Evolutionary conservation across 2,888 invertebrate species (phyloP).

Genomic region (Coleophora flavipennella): DNA sequence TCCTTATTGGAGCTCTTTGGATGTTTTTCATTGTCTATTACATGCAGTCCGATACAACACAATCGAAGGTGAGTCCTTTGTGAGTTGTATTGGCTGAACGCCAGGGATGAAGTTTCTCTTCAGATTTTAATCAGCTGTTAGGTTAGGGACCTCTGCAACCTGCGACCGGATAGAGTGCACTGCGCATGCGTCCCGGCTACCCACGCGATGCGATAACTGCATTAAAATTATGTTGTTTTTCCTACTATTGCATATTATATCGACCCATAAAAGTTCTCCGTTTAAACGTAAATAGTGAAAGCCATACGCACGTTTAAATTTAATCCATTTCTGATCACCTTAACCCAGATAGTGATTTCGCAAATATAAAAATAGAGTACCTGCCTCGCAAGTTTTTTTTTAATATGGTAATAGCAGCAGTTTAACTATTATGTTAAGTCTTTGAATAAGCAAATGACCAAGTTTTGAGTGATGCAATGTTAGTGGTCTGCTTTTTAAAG

Average conservation of each 20-base stretch:
- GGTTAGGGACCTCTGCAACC: slow-evolving; percentile 18
- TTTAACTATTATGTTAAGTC: too few relatives aligned
- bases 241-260: not conserved
- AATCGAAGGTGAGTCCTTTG: slow-evolving; percentile 44
- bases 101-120: slow-evolving; percentile 9
- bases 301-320: not conserved
- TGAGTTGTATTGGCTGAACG: slow-evolving; percentile 6
- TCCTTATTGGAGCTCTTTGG: slow-evolving; percentile 56
- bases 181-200: slow-evolving; percentile 47
- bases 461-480: too few relatives aligned
- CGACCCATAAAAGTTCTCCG: not conserved
- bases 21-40: slow-evolving; percentile 61
- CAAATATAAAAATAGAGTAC: not conserved
- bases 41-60: slow-evolving; percentile 57
- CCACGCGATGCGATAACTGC: slow-evolving; percentile 36
- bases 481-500: too few relatives aligned
- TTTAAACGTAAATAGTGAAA: slow-evolving; percentile 1
- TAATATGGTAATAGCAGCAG: too few relatives aligned
- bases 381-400: too few relatives aligned
- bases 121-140: slow-evolving; percentile 29
- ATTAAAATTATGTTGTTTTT: slow-evolving; percentile 9
- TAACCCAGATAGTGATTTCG: slow-evolving; percentile 1
- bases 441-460: too few relatives aligned
- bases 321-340: slow-evolving; percentile 1
- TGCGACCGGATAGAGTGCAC: slow-evolving; percentile 20